These are phyloP conservation scores for Chelmon rostratus DNA, from an alignment of 2,797 vertebrate genomes.

Conservation along the genomic window DNA sequence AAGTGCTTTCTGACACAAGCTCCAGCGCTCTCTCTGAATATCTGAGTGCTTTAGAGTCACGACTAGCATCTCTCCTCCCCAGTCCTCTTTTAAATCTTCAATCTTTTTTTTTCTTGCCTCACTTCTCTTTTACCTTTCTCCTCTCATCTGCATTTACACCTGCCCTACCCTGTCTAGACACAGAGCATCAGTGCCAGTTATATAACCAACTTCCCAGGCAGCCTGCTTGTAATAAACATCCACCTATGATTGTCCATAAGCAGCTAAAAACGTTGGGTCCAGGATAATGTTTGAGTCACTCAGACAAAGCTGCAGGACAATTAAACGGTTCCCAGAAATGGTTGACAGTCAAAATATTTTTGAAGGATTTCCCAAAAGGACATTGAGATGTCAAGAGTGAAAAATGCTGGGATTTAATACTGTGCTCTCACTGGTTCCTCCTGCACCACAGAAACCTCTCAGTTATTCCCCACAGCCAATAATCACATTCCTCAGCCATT, in stretches of 20 bases:
- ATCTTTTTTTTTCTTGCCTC: constrained; percentile 20
- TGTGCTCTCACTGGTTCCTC: background rate
- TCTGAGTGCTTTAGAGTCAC: constrained; percentile 68
- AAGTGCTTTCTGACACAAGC: constrained; percentile 77
- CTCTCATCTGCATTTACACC: constrained; percentile 47
- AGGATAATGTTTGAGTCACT: constrained; percentile 9
- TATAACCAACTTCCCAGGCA: constrained; percentile 29
- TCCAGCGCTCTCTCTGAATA: constrained; percentile 63
- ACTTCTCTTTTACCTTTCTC: constrained; percentile 38
- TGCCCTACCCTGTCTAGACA: constrained; percentile 53
- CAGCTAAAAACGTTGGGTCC: constrained; percentile 12
- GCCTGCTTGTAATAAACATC: constrained; percentile 29
- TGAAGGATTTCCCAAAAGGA: constrained; percentile 13
- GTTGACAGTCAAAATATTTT: background rate
- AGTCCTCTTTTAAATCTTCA: constrained; percentile 13
- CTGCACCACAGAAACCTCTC: constrained; percentile 19
- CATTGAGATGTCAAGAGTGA: constrained; percentile 1
- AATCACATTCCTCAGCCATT: constrained; percentile 22
- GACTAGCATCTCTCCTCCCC: constrained; percentile 29
- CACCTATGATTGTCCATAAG: constrained; percentile 44
- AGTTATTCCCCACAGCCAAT: constrained; percentile 13
- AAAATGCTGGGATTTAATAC: background rate
- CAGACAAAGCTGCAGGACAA: constrained; percentile 11
- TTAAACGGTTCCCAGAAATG: constrained; percentile 4
- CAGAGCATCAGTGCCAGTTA: constrained; percentile 52